Conservation (phyloP, 2,797 vertebrate species). For the Neosilurus hyrtlii region DNA sequence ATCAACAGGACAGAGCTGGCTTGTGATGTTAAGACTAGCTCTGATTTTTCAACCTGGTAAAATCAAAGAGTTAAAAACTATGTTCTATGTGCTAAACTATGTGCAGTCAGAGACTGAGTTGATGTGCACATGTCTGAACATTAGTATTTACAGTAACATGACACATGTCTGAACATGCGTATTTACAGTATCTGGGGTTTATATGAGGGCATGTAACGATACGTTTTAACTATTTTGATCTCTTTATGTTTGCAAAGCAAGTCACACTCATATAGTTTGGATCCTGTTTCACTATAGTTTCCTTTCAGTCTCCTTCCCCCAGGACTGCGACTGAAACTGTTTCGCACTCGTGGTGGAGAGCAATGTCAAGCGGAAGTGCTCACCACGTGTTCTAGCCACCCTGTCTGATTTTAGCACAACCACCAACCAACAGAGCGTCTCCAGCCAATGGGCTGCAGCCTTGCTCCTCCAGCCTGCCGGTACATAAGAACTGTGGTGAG, state of each 20-base stretch:
- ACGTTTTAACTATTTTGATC: too few relatives aligned
- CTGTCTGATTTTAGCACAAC: constrained; percentile 59
- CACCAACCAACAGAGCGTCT: constrained; percentile 49
- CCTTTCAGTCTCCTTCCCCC: constrained; percentile 35
- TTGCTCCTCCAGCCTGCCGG: constrained; percentile 46
- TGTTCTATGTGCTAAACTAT: too few relatives aligned
- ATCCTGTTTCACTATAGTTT: constrained; percentile 45
- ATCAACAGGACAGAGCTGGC: neutral
- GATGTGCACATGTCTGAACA: neutral
- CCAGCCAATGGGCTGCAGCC: constrained; percentile 58
- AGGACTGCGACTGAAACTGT: constrained; percentile 40
- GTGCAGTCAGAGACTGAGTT: neutral
- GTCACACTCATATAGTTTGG: constrained; percentile 26
- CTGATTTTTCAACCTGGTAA: neutral
- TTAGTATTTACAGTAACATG: too few relatives aligned
- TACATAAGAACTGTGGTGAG: constrained; percentile 53
- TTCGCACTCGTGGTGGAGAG: constrained; percentile 41
- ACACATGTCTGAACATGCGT: neutral
- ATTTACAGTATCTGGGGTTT: too few relatives aligned
- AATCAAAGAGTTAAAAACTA: neutral
- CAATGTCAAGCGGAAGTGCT: constrained; percentile 48
- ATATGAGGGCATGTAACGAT: too few relatives aligned
- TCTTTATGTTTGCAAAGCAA: neutral
- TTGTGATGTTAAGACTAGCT: neutral
- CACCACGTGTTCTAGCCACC: constrained; percentile 47